Base-by-base conservation (phyloP, 2,797 vertebrate genomes). In the Helicolenus hilgendorfi region DNA sequence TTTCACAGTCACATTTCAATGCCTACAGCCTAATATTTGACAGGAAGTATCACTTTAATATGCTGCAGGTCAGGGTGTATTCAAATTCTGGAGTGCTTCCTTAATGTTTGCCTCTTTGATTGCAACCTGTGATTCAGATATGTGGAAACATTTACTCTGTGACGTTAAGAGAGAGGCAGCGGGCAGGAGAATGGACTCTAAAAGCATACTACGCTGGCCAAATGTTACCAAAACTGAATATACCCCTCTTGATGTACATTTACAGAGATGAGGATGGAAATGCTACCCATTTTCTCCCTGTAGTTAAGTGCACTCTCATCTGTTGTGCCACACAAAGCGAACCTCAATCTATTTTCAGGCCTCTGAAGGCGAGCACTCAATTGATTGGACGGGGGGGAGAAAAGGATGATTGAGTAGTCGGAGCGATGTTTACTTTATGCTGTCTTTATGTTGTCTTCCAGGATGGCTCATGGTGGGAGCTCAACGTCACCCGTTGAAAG, bases 281-380 rank as follows among this genome's bases (percentile, higher is more conserved):
- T 74, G 78, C 83, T 89, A 68, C 80, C 90, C 88, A 92, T 95
- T 95, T 94, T 91, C 83, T 91, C 89, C 92, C 74, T 70, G 83
- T 85, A 89, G 90, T 91, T 96, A 96, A 97, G 96, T 96, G 96
- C 95, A 95, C 96, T 96, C 91, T 94, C 91, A 84, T 95, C 92
- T 90, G 89, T 91, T 95, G 84, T 81, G 81, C 89, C 77, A 83
- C 91, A 94, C 84, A 94, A 92, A 95, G 77, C 24, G 41, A 94
- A 92, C 87, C 90, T 94, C 85, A 84, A 89, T 96, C 95, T 97
- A 96, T 96, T 97, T 96, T 67, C 89, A 95, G 95, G 83, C 83
- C 86, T 92, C 92, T 87, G 89, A 96, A 93, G 93, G 85, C 77
- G n/a, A 93, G 92, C 92, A 94, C 94, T 94, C 92, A 92, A 97